Percentiles rank a stretch among this genome's conserved stretches.
Evolutionary conservation across 2,888 invertebrate species (phyloP).

Genomic region (Brachycybe producta): DNA sequence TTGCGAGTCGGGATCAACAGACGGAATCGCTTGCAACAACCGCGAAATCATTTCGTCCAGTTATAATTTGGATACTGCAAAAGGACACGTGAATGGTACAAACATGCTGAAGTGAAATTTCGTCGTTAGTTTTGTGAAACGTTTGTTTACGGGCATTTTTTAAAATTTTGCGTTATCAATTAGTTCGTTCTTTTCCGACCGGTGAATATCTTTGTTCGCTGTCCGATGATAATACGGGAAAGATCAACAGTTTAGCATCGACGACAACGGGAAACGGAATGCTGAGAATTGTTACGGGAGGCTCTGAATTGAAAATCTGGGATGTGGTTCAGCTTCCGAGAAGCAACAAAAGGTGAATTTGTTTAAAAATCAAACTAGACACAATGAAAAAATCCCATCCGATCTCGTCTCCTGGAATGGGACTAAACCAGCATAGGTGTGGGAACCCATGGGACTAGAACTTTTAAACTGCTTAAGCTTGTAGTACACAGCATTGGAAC

Average conservation of each 20-base stretch:
- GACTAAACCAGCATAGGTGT: too few species aligned
- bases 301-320: conserved; percentile 17
- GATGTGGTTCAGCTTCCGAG: conserved; percentile 12
- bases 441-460: not conserved
- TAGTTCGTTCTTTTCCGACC: conserved; percentile 7
- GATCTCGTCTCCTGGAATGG: too few species aligned
- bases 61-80: conserved; percentile 18
- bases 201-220: conserved; percentile 12
- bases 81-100: conserved; percentile 18
- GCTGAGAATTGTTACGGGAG: conserved; percentile 16
- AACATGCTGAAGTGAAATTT: not conserved
- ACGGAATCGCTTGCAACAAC: conserved; percentile 15
- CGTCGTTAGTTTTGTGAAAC: not conserved
- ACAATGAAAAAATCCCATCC: too few species aligned
- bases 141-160: not conserved
- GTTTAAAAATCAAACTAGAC: too few species aligned
- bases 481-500: not conserved
- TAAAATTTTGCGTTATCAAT: not conserved
- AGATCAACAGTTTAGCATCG: conserved; percentile 12
- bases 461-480: not conserved
- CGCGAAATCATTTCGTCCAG: conserved; percentile 18
- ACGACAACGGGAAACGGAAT: conserved; percentile 9
- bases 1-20: conserved; percentile 17
- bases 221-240: conserved; percentile 15
- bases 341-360: conserved; percentile 2